Percentiles rank a stretch among this genome's conserved stretches.
Evolutionary conservation across 2,797 vertebrate genomes (phyloP).

Genomic region (Enteromius unitaeniatus): DNA sequence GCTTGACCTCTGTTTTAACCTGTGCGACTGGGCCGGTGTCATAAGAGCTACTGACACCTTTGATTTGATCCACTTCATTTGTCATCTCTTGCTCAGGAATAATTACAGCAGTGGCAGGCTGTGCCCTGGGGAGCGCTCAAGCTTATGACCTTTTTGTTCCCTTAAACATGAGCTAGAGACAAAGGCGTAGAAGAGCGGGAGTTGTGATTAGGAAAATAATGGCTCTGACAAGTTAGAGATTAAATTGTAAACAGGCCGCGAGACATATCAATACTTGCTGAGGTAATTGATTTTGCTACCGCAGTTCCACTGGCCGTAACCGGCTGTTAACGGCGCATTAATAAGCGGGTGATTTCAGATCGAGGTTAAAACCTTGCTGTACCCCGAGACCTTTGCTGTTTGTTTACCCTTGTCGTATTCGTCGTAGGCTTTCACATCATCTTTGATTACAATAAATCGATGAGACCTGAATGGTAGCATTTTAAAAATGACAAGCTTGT

Average conservation of each 20-base stretch:
- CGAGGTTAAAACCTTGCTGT: constrained; percentile 65
- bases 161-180: constrained; percentile 53
- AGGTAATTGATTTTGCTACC: constrained; percentile 79
- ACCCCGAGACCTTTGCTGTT: constrained; percentile 68
- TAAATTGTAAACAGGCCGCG: constrained; percentile 63
- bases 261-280: constrained; percentile 61
- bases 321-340: constrained; percentile 74
- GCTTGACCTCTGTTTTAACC: constrained; percentile 57
- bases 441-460: constrained; percentile 38
- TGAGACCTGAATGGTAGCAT: constrained; percentile 9
- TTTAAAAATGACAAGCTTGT: constrained; percentile 19
- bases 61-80: constrained; percentile 61
- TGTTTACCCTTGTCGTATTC: constrained; percentile 51
- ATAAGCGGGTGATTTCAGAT: constrained; percentile 73
- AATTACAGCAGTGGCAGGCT: constrained; percentile 57
- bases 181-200: constrained; percentile 55
- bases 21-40: constrained; percentile 41
- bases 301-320: constrained; percentile 69
- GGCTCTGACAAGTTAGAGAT: constrained; percentile 64
- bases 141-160: constrained; percentile 60
- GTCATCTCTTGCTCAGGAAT: constrained; percentile 59
- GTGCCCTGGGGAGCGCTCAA: constrained; percentile 53
- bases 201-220: constrained; percentile 65
- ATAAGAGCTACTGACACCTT: constrained; percentile 57
- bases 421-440: constrained; percentile 17